These are phyloP conservation scores for Porites australiensis DNA, from an alignment of 64 coral and sea anemone genomes.

Conservation along the genomic window DNA sequence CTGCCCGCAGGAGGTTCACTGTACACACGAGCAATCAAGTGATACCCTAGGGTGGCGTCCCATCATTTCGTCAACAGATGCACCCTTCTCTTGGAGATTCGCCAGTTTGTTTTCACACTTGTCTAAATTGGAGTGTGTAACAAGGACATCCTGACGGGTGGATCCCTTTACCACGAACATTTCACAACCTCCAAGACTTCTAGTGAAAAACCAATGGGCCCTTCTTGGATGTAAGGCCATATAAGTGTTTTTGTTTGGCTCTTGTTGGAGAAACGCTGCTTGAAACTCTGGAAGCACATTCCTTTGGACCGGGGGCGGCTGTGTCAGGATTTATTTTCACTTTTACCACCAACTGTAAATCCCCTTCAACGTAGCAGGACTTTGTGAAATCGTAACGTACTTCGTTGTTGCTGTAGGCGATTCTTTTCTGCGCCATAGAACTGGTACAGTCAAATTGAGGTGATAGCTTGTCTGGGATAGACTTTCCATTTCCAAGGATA, in stretches of 20 bases:
- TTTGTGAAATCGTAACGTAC: not conserved
- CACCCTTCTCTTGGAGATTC: not conserved
- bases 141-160: not conserved
- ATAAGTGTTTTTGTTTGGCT: not conserved
- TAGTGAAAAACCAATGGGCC: not conserved
- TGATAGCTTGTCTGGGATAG: not conserved
- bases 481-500: not conserved
- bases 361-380: not conserved
- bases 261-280: not conserved
- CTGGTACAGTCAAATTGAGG: not conserved
- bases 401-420: not conserved
- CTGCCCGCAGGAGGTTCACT: not conserved
- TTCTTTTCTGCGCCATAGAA: not conserved
- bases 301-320: not conserved
- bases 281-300: not conserved
- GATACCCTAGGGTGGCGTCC: not conserved
- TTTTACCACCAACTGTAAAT: not conserved
- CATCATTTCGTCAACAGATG: not conserved
- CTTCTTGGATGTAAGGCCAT: not conserved
- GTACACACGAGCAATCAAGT: not conserved
- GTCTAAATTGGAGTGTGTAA: not conserved
- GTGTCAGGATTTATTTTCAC: not conserved
- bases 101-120: too few relatives aligned
- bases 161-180: not conserved
- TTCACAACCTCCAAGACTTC: not conserved